Evolutionary conservation across 2,888 invertebrate genomes (phyloP), one percentile per base, ranked within the genome.

Genomic region (Drosophila bunnanda): DNA sequence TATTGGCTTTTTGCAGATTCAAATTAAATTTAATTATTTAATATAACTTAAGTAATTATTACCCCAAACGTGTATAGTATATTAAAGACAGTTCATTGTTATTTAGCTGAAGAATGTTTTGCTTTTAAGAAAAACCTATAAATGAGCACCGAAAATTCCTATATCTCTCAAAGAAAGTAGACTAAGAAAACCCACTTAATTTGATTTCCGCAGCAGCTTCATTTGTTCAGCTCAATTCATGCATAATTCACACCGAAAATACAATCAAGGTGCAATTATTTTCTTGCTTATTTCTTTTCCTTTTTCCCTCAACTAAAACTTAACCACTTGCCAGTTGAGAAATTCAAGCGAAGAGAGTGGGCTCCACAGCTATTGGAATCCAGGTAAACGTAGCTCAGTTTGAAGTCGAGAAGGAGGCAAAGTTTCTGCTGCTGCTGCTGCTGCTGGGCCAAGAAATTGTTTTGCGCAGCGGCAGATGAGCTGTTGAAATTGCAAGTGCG

Each of bases 401-500:
- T 34, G 34, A 43, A 61, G 20, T n/a, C 41, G 12, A 12, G 13
- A 39, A 30, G 55, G 69, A 60, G 54, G 34, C 54, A 73, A 70
- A 79, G 76, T 60, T n/a, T n/a, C n/a, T 46, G 28, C 46, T 25
- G 46, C 46, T 20, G 54, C 46, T 55, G 43, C 74, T 56, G 54
- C 54, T 55, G 52, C 75, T 56, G 70, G 48, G 76, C 36, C 65
- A 70, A 67, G 60, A 87, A 84, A 82, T 81, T 75, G 84, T 74
- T 78, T 78, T 78, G 84, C 82, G 71, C 82, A 79, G 79, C 87
- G 87, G 84, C 82, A 82, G 84, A 83, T 83, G 83, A 88, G 78
- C 86, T 88, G 85, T 79, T 82, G 81, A 88, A 83, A 81, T 89
- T 82, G 80, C 77, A 89, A 88, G 88, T 85, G 83, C 88, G 83